Evolutionary conservation across 1,140 invertebrate species (phyloP), one percentile per base, ranked within the genome.

Genomic region (Brachionus calyciflorus): DNA sequence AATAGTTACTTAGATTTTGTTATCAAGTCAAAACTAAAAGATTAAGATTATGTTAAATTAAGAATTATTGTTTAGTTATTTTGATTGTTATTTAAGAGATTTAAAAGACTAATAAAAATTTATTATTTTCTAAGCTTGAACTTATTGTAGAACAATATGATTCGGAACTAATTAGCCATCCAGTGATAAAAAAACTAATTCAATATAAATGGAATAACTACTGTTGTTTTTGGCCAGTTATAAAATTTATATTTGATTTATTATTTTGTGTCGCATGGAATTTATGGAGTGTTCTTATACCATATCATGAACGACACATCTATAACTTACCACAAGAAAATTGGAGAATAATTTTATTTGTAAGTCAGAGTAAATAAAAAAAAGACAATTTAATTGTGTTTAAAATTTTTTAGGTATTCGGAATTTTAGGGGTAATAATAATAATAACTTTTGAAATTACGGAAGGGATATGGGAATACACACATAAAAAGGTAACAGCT

Each of bases 221-320:
- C 5, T 5, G 14, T 14, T 14, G 5, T 17, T 37, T 0, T 30
- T 33, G 48, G 41, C 28, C 40, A 14, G 46, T 33, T 70, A n/a
- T 19, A 24, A 37, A 70, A 51, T 33, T 70, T 5, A 7, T 24
- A 4, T 14, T 70, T n/a, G 30, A 14, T 26, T 48, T 70, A 17
- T 17, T 70, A n/a, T 33, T 28, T 37, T 49, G 24, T 19, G 65
- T 70, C 1, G 65, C 48, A 21, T 70, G 65, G 65, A 70, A 70
- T 48, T 19, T 70, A 37, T 37, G 24, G 21, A 41, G 65, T 19
- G 65, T 70, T 26, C 24, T 70, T 2, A 48, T 46, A 48, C 41
- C 21, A 9, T 70, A 30, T n/a, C 40, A 70, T 30, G 0, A 17
- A 46, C 26, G 48, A 37, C 41, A 70, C 21, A 7, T 26, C 14